A percentile compares a stretch with the other conserved stretches of the same genome.
phyloP scores from a whole-genome alignment of 2,888 invertebrate genomes.

The Pristionchus arcanus region DNA sequence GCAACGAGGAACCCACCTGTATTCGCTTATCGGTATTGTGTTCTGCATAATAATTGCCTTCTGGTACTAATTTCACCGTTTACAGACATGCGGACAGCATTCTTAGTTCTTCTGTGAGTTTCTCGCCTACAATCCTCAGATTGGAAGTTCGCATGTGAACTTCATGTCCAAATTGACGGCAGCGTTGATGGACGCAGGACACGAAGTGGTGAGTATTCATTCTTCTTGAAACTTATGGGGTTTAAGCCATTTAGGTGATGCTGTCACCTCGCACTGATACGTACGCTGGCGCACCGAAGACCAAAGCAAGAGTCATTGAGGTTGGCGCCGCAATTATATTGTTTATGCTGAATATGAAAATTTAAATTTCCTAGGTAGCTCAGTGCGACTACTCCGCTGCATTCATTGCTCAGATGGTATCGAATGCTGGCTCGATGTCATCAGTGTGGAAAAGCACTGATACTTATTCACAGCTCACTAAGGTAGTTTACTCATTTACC shows the following conservation, averaged over 20 bases:
- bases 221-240: no score
- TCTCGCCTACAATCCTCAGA: background rate
- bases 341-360: background rate
- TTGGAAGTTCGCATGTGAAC: slow-evolving; percentile 8
- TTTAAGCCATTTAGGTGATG: background rate
- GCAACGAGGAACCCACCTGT: background rate
- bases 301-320: background rate
- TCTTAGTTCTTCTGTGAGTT: background rate
- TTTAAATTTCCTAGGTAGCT: background rate
- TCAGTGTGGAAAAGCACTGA: background rate
- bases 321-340: background rate
- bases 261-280: background rate
- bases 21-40: no score
- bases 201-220: background rate
- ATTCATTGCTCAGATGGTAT: background rate
- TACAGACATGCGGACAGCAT: background rate
- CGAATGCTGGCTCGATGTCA: background rate
- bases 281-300: background rate
- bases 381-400: background rate
- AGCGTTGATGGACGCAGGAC: background rate
- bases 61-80: no score
- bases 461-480: background rate
- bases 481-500: background rate
- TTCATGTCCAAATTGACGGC: background rate
- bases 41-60: no score